A percentile compares a stretch with the other conserved stretches of the same genome.
Conservation (phyloP, 2,797 vertebrate genomes). For the Nothura maculosa region DNA sequence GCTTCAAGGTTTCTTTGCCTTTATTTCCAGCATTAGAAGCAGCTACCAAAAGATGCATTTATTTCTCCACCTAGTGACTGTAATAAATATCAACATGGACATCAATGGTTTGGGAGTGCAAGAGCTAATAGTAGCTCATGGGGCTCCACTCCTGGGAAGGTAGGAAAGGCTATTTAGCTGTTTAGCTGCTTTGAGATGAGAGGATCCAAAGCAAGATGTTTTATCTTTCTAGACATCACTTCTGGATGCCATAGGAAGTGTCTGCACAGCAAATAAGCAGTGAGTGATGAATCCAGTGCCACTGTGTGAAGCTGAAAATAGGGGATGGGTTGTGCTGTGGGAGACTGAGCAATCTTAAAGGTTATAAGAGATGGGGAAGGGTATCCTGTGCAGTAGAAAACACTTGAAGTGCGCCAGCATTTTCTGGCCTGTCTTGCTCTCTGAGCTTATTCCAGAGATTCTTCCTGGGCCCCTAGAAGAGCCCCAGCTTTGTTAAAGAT, state of each 20-base stretch:
- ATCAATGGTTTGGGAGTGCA: neutral
- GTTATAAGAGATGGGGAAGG: neutral
- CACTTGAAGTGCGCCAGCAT: too few species aligned
- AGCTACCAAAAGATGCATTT: neutral
- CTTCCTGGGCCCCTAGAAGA: neutral
- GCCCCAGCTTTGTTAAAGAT: neutral
- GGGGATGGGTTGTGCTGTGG: neutral
- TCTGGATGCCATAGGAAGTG: neutral
- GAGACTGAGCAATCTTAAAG: neutral
- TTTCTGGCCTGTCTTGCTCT: neutral
- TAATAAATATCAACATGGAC: neutral
- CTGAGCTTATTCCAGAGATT: neutral
- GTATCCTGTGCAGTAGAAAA: neutral
- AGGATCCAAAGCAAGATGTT: neutral
- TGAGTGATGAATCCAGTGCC: neutral
- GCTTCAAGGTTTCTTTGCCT: neutral
- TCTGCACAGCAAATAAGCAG: neutral
- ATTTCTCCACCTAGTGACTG: neutral
- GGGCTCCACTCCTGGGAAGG: neutral
- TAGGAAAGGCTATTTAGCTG: neutral
- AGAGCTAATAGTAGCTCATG: neutral
- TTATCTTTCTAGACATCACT: neutral
- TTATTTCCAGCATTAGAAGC: neutral
- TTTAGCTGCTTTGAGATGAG: neutral
- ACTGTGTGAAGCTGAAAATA: accelerated